Evolutionary conservation across 2,113 vertebrate genomes (phyloP).

Genomic region (Dipodomys merriami): DNA sequence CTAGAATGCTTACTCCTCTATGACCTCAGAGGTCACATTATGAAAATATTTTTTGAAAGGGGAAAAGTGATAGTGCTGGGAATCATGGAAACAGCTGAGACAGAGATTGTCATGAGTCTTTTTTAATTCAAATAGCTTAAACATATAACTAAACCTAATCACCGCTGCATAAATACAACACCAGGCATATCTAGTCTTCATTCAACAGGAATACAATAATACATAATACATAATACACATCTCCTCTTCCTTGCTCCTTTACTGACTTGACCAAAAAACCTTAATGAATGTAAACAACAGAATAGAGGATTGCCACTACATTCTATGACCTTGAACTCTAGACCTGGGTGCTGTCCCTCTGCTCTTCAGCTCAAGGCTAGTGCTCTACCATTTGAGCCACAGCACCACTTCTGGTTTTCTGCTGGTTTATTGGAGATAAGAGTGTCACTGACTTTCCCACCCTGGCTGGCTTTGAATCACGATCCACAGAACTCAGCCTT

Average conservation of each 20-base stretch:
- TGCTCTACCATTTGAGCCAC: too few species aligned
- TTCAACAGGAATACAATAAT: not conserved
- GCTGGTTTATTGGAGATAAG: too few species aligned
- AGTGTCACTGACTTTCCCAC: too few species aligned
- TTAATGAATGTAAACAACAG: slow-evolving; percentile 8
- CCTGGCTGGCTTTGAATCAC: too few species aligned
- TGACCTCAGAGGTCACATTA: not conserved
- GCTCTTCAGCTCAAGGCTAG: too few species aligned
- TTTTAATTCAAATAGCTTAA: not conserved
- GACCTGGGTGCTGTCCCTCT: too few species aligned
- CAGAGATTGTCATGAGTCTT: not conserved
- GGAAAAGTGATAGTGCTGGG: not conserved
- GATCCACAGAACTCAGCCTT: too few species aligned
- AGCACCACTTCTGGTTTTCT: too few species aligned
- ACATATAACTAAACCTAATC: not conserved
- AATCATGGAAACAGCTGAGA: not conserved
- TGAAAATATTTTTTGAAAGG: not conserved
- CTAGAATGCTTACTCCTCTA: not conserved
- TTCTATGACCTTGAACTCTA: not conserved
- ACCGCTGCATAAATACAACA: not conserved
- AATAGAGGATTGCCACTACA: not conserved
- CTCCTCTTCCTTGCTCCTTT: not conserved
- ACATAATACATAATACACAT: not conserved
- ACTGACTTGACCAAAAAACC: not conserved
- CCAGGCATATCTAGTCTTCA: not conserved